A percentile compares a stretch with the other conserved stretches of the same genome.
These are phyloP conservation scores for Cariama cristata DNA, from an alignment of 2,113 vertebrate species.

Conservation along the genomic window DNA sequence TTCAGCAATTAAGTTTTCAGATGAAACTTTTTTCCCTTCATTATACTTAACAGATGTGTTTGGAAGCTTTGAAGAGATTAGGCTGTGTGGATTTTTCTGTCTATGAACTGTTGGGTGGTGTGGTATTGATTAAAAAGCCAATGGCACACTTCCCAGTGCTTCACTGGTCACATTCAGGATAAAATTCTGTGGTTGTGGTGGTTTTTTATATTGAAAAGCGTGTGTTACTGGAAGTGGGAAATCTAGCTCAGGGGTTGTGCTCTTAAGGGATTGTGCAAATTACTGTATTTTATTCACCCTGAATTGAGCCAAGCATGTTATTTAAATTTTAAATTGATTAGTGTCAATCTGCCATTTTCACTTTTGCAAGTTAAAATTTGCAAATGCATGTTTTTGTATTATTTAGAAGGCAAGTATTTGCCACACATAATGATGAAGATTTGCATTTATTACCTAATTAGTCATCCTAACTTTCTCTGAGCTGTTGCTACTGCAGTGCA, in stretches of 20 bases:
- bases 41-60: not conserved
- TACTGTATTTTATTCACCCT: not conserved
- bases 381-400: not conserved
- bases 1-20: not conserved
- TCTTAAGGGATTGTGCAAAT: not conserved
- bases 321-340: not conserved
- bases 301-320: not conserved
- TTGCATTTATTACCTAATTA: not conserved
- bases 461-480: not conserved
- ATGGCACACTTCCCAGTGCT: not conserved
- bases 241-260: not conserved
- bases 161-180: not conserved
- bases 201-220: not conserved
- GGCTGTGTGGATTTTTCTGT: not conserved
- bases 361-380: not conserved
- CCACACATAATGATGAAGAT: not conserved
- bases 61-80: not conserved
- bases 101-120: not conserved
- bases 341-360: not conserved
- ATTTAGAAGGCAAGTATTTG: not conserved
- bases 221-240: not conserved
- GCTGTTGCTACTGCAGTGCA: not conserved
- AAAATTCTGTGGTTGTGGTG: not conserved
- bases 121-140: slow-evolving; percentile 24
- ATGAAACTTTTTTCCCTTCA: not conserved